These are phyloP conservation scores for Monoplex corrugatus DNA, from an alignment of 2,888 invertebrate genomes.

Conservation along the genomic window DNA sequence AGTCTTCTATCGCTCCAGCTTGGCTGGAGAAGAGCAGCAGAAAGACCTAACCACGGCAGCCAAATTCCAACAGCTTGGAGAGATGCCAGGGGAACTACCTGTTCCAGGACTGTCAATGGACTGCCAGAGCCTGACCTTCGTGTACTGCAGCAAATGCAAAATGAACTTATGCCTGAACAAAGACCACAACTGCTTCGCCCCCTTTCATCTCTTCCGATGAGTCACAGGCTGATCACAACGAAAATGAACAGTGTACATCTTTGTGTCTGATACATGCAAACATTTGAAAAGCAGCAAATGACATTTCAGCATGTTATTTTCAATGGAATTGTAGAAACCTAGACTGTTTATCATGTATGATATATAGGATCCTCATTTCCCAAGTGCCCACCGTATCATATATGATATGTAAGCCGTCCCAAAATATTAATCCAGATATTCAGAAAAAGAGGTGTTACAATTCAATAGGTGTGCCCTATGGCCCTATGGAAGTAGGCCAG, in stretches of 20 bases:
- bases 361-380: not conserved
- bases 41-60: not conserved
- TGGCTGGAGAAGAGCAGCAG: constrained; percentile 5
- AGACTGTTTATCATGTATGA: constrained; percentile 31
- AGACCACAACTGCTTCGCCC: constrained; percentile 48
- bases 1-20: constrained; percentile 1
- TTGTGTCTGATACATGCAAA: too few relatives aligned
- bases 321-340: not conserved
- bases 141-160: constrained; percentile 46
- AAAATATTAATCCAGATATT: too few relatives aligned
- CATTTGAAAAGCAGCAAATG: not conserved
- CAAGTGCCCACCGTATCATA: not conserved
- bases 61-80: not conserved
- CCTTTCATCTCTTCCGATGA: constrained; percentile 35
- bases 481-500: too few relatives aligned
- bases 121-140: constrained; percentile 3
- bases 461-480: too few relatives aligned
- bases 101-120: not conserved
- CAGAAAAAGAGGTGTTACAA: too few relatives aligned
- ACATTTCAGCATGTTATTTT: not conserved
- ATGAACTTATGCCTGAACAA: constrained; percentile 37
- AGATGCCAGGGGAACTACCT: constrained; percentile 35
- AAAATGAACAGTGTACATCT: too few relatives aligned
- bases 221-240: not conserved
- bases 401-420: too few relatives aligned